Conservation (phyloP, 1,140 invertebrate genomes). For the Pseudoatta argentina region DNA sequence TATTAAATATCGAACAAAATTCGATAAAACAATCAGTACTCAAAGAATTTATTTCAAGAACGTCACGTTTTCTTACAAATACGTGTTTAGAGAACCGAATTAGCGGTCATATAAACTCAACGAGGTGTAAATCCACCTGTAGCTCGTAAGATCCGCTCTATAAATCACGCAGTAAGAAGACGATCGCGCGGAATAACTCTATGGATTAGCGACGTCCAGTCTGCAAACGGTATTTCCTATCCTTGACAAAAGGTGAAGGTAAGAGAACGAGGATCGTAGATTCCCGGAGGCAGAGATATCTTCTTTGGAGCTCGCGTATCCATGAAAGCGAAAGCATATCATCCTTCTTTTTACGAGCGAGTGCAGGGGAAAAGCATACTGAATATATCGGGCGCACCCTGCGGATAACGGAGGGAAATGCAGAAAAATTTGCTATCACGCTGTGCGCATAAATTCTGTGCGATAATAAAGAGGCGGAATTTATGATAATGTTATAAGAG, state of each 20-base stretch:
- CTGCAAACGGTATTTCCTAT: constrained; percentile 60
- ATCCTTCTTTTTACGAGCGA: constrained; percentile 55
- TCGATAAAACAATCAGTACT: background rate
- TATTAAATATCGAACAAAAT: background rate
- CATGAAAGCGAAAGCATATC: constrained; percentile 39
- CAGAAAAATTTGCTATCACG: constrained; percentile 37
- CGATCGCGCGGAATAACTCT: constrained; percentile 75
- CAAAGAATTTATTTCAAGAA: background rate
- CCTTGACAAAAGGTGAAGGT: constrained; percentile 5
- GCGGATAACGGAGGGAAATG: constrained; percentile 8
- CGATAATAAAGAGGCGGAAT: constrained; percentile 37
- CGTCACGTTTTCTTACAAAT: constrained; percentile 11
- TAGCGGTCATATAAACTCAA: constrained; percentile 72
- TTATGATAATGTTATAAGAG: constrained; percentile 11
- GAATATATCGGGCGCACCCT: constrained; percentile 46
- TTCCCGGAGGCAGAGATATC: constrained; percentile 15
- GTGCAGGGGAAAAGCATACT: constrained; percentile 3
- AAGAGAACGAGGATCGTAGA: constrained; percentile 22
- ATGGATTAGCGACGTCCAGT: constrained; percentile 75
- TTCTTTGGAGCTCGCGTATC: background rate
- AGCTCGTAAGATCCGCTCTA: constrained; percentile 74
- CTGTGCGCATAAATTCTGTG: background rate
- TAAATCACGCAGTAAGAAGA: constrained; percentile 75
- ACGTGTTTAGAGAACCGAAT: constrained; percentile 7
- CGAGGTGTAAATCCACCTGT: constrained; percentile 77